Evolutionary conservation across 2,113 vertebrate genomes (phyloP).

Genomic region (Archocentrus centrarchus): DNA sequence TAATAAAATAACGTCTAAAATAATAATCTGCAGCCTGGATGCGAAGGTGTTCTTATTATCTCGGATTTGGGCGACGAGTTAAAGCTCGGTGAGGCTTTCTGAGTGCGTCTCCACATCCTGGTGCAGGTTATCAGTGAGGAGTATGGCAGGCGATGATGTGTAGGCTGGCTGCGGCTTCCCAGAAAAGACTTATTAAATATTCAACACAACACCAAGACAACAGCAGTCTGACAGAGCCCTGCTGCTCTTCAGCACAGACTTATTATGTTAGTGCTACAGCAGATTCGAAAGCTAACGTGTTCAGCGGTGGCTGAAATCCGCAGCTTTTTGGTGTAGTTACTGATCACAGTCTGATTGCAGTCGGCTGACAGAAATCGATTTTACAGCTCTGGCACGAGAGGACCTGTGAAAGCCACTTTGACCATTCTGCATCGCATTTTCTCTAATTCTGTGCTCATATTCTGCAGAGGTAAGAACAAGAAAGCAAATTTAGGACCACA

Average conservation of each 20-base stretch:
- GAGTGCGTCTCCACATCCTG: not conserved
- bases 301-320: not conserved
- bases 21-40: not conserved
- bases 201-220: not conserved
- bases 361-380: not conserved
- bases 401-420: not conserved
- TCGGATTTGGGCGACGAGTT: not conserved
- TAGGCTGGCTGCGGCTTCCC: not conserved
- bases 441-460: not conserved
- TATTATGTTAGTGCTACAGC: not conserved
- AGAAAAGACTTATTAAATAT: slow-evolving; percentile 11
- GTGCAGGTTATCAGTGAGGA: not conserved
- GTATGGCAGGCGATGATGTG: not conserved
- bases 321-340: not conserved
- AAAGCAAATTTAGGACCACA: too few relatives aligned
- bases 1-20: not conserved
- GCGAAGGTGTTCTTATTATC: not conserved
- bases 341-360: not conserved
- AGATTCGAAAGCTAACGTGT: not conserved
- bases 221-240: not conserved
- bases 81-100: not conserved
- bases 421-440: not conserved
- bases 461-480: too few relatives aligned
- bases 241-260: not conserved
- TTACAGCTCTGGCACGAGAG: fast-evolving